These are phyloP conservation scores for Zaprionus ghesquierei DNA, from an alignment of 1,140 invertebrate genomes.

Conservation along the genomic window DNA sequence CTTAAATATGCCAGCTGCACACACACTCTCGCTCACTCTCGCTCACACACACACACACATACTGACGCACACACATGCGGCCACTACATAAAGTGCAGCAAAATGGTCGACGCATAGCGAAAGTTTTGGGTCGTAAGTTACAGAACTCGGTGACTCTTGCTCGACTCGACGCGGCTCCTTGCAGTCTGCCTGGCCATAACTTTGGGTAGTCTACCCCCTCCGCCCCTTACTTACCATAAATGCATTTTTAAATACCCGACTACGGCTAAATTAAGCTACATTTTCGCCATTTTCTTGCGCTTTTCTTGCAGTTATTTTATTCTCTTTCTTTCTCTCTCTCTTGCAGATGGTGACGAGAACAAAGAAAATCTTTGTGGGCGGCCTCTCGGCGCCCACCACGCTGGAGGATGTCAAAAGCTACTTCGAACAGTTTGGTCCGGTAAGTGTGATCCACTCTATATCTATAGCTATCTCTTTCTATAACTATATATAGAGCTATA, in stretches of 20 bases:
- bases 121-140: conserved; percentile 76
- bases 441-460: conserved; percentile 86
- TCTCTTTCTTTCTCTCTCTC: neutral
- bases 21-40: conserved; percentile 35
- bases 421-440: conserved; percentile 99
- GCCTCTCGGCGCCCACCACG: conserved; percentile 98
- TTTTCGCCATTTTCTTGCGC: conserved; percentile 47
- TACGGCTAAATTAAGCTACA: conserved; percentile 48
- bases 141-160: conserved; percentile 33
- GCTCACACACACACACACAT: neutral
- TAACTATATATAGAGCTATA: conserved; percentile 8
- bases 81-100: conserved; percentile 75
- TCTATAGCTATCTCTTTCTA: neutral
- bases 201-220: conserved; percentile 28
- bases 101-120: conserved; percentile 74
- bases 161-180: conserved; percentile 31
- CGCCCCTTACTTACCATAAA: conserved; percentile 39
- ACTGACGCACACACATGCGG: conserved; percentile 42
- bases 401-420: conserved; percentile 99
- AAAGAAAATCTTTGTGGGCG: conserved; percentile 99
- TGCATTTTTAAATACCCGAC: conserved; percentile 70
- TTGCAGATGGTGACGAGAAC: conserved; percentile 99
- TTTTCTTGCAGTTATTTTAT: conserved; percentile 39
- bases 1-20: conserved; percentile 78
- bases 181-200: conserved; percentile 60